Evolutionary conservation across 2,797 vertebrate species (phyloP).

Genomic region (Halcyon badia): DNA sequence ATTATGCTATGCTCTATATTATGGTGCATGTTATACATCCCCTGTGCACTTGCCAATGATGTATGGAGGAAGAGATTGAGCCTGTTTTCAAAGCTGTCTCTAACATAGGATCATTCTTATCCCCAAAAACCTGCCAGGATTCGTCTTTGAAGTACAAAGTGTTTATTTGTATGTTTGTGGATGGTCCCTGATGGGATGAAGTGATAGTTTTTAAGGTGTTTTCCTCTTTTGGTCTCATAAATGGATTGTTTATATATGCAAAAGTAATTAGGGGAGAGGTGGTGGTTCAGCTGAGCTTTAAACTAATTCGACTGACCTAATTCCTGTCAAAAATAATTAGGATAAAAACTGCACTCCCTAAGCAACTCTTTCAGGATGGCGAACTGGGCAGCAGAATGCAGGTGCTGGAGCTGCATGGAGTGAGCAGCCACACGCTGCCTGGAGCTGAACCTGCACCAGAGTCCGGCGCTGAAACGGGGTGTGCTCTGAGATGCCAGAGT

Average conservation of each 20-base stretch:
- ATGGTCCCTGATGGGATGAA: neutral
- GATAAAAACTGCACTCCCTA: conserved; percentile 30
- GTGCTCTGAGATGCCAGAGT: neutral
- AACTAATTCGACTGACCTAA: conserved; percentile 70
- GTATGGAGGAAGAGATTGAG: neutral
- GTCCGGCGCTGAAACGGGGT: rapidly evolving
- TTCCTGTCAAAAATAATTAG: conserved; percentile 66
- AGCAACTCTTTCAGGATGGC: conserved; percentile 16
- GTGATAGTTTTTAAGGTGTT: neutral
- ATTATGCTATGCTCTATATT: conserved; percentile 2
- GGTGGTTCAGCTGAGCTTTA: conserved; percentile 65
- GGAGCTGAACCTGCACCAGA: rapidly evolving
- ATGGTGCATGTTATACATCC: neutral
- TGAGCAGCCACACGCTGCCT: rapidly evolving
- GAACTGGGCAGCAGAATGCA: neutral
- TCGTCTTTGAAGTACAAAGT: neutral
- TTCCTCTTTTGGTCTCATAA: neutral
- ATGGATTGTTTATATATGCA: conserved; percentile 34
- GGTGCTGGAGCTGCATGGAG: neutral
- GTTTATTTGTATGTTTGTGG: neutral
- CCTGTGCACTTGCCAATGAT: neutral
- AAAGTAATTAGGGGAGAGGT: conserved; percentile 61
- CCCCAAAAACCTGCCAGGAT: neutral
- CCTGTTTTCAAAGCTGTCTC: conserved; percentile 16
- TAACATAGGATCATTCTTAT: neutral